A percentile compares a stretch with the other conserved stretches of the same genome.
phyloP scores from a whole-genome alignment of 2,797 vertebrate species.

The Rhabdophis nuchalis region DNA sequence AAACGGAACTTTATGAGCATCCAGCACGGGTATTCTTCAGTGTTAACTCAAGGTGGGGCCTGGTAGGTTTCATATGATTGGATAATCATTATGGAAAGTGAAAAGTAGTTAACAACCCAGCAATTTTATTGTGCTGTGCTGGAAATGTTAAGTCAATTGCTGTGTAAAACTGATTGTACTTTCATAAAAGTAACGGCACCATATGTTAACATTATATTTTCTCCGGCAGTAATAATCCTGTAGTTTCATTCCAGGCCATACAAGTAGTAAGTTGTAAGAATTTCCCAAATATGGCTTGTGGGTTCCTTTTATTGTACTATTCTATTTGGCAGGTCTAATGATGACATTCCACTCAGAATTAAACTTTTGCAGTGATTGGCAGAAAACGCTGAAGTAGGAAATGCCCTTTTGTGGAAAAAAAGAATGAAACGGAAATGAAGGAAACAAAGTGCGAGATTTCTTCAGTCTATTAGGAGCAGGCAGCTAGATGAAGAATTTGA shows the following conservation, averaged over 20 bases:
- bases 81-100: conserved; percentile 1
- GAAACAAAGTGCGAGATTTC: conserved; percentile 55
- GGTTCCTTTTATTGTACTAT: conserved; percentile 44
- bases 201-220: conserved; percentile 5
- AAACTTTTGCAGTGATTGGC: conserved; percentile 58
- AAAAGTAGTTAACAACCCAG: background rate
- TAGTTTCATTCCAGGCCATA: conserved; percentile 24
- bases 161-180: conserved; percentile 21
- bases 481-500: conserved; percentile 32
- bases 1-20: background rate
- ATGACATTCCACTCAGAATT: conserved; percentile 42
- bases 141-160: conserved; percentile 32
- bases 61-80: conserved; percentile 32
- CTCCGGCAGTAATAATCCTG: background rate
- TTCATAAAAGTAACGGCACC: background rate
- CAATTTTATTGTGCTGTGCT: fast-evolving
- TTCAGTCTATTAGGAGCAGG: conserved; percentile 52
- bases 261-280: background rate
- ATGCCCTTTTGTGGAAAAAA: conserved; percentile 39
- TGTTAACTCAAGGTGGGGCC: conserved; percentile 17
- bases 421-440: conserved; percentile 51
- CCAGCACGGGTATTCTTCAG: background rate
- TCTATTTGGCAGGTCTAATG: conserved; percentile 51
- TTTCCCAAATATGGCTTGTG: background rate
- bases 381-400: conserved; percentile 47